Evolutionary conservation across 2,113 vertebrate species (phyloP).

Genomic region (Bujurquina vittata): DNA sequence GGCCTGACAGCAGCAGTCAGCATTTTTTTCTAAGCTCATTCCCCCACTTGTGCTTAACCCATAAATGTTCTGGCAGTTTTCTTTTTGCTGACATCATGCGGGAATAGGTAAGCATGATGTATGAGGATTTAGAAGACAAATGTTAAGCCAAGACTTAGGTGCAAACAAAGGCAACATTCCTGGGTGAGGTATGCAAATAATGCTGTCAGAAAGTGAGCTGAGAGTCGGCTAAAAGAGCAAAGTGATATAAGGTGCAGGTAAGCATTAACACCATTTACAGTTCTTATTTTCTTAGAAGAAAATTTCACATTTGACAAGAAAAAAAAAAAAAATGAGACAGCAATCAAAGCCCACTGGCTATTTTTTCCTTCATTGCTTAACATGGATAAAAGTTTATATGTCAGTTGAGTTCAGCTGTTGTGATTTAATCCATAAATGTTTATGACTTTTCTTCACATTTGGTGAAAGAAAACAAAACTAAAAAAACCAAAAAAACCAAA

Average conservation of each 20-base stretch:
- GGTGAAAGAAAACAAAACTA: not conserved
- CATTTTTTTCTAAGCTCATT: slow-evolving; percentile 53
- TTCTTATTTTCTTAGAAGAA: not conserved
- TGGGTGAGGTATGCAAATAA: not conserved
- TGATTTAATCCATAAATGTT: not conserved
- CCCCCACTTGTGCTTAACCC: slow-evolving; percentile 27
- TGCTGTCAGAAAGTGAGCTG: not conserved
- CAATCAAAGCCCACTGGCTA: not conserved
- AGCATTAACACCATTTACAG: not conserved
- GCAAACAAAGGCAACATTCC: not conserved
- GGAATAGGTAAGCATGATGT: slow-evolving; percentile 13
- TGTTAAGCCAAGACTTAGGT: not conserved
- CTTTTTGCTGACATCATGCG: slow-evolving; percentile 39
- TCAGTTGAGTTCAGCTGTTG: not conserved
- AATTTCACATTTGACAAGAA: not conserved
- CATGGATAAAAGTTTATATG: not conserved
- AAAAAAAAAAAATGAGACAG: not conserved
- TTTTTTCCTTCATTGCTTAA: not conserved
- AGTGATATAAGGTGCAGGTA: not conserved
- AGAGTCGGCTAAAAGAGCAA: not conserved
- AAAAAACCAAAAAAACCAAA: too few species aligned
- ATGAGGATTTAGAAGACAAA: not conserved
- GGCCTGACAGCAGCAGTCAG: slow-evolving; percentile 81
- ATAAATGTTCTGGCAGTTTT: slow-evolving; percentile 42
- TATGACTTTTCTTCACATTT: not conserved